phyloP scores from a whole-genome alignment of 2,888 invertebrate species.

The Orthonevra nobilis region DNA sequence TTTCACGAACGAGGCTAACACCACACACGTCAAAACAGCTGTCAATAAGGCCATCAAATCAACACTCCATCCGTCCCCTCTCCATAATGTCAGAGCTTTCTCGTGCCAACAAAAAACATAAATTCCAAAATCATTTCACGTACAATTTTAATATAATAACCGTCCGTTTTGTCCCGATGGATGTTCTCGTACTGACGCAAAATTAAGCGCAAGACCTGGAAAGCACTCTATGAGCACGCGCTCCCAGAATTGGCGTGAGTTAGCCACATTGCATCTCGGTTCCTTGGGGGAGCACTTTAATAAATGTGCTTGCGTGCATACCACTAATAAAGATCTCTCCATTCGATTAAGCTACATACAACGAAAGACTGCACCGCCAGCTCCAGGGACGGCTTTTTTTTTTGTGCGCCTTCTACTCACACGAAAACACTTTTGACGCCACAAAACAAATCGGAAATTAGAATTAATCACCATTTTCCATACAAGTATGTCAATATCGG shows the following conservation, averaged over 20 bases:
- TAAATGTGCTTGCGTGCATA: slow-evolving; percentile 63
- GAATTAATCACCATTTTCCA: slow-evolving; percentile 50
- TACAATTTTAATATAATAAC: slow-evolving; percentile 64
- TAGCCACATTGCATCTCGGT: slow-evolving; percentile 48
- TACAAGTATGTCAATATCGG: slow-evolving; percentile 38
- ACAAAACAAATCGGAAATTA: slow-evolving; percentile 45
- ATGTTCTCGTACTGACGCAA: slow-evolving; percentile 8
- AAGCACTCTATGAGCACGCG: slow-evolving; percentile 46
- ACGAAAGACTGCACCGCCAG: background rate
- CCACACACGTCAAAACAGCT: slow-evolving; percentile 2
- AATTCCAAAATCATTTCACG: slow-evolving; percentile 52
- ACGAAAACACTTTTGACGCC: slow-evolving; percentile 30
- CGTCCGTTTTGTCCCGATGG: slow-evolving; percentile 19
- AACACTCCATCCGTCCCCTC: background rate
- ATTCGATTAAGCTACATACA: slow-evolving; percentile 53
- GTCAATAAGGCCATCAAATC: slow-evolving; percentile 29
- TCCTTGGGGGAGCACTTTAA: slow-evolving; percentile 64
- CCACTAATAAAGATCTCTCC: slow-evolving; percentile 57
- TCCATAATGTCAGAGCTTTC: too few relatives aligned
- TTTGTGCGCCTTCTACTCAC: slow-evolving; percentile 10
- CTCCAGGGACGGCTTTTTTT: background rate
- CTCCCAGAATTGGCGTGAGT: slow-evolving; percentile 50
- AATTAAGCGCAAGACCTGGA: slow-evolving; percentile 23
- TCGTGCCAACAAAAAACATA: slow-evolving; percentile 4
- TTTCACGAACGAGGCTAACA: too few relatives aligned